These are phyloP conservation scores for Sicus ferrugineus DNA, from an alignment of 2,888 invertebrate species.

Conservation along the genomic window DNA sequence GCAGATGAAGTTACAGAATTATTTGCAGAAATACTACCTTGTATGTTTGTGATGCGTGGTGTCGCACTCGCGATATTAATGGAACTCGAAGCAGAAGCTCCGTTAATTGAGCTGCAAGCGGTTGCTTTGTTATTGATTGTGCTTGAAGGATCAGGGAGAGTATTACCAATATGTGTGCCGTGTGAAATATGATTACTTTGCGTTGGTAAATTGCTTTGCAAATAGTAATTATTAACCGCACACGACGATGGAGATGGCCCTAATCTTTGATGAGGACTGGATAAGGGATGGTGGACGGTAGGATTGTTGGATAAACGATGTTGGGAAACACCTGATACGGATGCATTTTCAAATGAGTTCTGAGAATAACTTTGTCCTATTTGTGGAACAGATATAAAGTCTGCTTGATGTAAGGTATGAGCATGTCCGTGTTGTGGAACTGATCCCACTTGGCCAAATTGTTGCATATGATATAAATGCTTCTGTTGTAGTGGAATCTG, in stretches of 20 bases:
- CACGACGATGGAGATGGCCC: slow-evolving; percentile 68
- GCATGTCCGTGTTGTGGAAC: slow-evolving; percentile 56
- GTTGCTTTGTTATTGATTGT: slow-evolving; percentile 8
- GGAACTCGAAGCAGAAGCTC: slow-evolving; percentile 14
- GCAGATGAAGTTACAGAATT: slow-evolving; percentile 46
- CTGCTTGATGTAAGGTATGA: slow-evolving; percentile 65
- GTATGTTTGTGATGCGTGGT: slow-evolving; percentile 6
- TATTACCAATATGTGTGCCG: slow-evolving; percentile 49
- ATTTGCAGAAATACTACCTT: slow-evolving; percentile 40
- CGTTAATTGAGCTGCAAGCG: slow-evolving; percentile 47
- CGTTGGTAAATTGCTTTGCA: slow-evolving; percentile 65
- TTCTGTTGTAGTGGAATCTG: slow-evolving; percentile 61
- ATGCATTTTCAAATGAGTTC: slow-evolving; percentile 72
- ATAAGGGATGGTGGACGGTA: slow-evolving; percentile 60
- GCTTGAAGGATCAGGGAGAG: slow-evolving; percentile 41
- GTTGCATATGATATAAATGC: slow-evolving; percentile 53
- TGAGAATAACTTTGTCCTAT: slow-evolving; percentile 70
- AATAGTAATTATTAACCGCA: slow-evolving; percentile 72
- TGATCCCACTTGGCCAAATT: slow-evolving; percentile 46
- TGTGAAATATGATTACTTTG: slow-evolving; percentile 53
- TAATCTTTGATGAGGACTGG: slow-evolving; percentile 66
- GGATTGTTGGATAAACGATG: slow-evolving; percentile 66
- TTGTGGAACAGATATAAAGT: slow-evolving; percentile 64
- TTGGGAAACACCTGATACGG: slow-evolving; percentile 75
- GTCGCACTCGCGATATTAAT: slow-evolving; percentile 13